Percentiles rank a stretch among this genome's conserved stretches.
Evolutionary conservation across 2,888 invertebrate species (phyloP).

Genomic region (Rhagonycha fulva): DNA sequence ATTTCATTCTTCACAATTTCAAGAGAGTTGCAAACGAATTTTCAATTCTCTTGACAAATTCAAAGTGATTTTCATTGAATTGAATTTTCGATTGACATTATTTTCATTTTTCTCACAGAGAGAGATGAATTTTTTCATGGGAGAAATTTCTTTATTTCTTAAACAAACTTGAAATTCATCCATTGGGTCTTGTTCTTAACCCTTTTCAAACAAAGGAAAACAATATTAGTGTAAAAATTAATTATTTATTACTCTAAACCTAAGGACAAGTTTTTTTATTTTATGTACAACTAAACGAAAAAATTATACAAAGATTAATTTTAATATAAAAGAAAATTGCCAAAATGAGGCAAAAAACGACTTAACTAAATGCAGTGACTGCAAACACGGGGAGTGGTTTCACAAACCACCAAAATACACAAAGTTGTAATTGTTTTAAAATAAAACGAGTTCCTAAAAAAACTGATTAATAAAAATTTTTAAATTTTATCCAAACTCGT

Average conservation of each 20-base stretch:
- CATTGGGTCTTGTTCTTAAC: slow-evolving; percentile 83
- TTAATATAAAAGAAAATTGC: slow-evolving; percentile 2
- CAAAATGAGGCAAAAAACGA: not conserved
- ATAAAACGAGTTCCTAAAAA: not conserved
- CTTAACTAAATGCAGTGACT: not conserved
- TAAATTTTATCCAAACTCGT: not conserved
- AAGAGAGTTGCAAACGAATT: slow-evolving; percentile 48
- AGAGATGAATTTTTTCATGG: slow-evolving; percentile 31
- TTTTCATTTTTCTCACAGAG: slow-evolving; percentile 32
- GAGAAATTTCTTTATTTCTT: slow-evolving; percentile 38
- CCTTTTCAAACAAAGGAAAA: slow-evolving; percentile 83
- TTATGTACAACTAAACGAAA: slow-evolving; percentile 19
- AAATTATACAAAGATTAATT: slow-evolving; percentile 17
- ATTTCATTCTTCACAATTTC: slow-evolving; percentile 46
- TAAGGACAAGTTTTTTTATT: slow-evolving; percentile 28
- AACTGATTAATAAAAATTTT: not conserved
- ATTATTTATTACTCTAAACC: slow-evolving; percentile 42
- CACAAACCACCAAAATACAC: not conserved
- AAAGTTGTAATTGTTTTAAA: not conserved
- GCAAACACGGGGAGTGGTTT: not conserved
- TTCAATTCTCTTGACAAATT: slow-evolving; percentile 48
- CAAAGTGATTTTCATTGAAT: slow-evolving; percentile 34
- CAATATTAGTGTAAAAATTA: slow-evolving; percentile 62
- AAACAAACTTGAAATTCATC: slow-evolving; percentile 65
- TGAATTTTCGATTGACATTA: slow-evolving; percentile 22